Conservation (phyloP, 2,888 invertebrate species). For the Sipha maydis region DNA sequence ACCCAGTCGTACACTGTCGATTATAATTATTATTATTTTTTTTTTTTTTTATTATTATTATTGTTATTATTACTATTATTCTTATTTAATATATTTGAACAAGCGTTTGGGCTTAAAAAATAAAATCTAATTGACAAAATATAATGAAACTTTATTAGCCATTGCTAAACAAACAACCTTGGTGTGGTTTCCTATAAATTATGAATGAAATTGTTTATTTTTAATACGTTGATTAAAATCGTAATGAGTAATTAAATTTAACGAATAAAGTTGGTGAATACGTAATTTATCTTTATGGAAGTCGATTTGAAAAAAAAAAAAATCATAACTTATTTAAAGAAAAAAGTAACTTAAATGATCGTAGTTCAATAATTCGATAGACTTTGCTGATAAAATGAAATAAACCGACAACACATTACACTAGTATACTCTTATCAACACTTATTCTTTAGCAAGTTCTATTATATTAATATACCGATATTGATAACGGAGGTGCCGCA, state of each 20-base stretch:
- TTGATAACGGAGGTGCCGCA: background rate
- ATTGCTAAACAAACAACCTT: slow-evolving; percentile 5
- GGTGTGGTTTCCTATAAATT: slow-evolving; percentile 31
- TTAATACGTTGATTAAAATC: slow-evolving; percentile 21
- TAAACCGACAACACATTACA: background rate
- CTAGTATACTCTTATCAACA: background rate
- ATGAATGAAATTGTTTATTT: slow-evolving; percentile 49
- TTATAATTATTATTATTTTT: slow-evolving; percentile 35
- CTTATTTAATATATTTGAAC: slow-evolving; percentile 2
- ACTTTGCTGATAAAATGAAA: background rate
- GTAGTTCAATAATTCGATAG: slow-evolving; percentile 32
- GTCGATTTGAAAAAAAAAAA: background rate
- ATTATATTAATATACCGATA: background rate
- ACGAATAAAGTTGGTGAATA: background rate
- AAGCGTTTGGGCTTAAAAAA: slow-evolving; percentile 3
- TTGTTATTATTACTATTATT: slow-evolving; percentile 9
- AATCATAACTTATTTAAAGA: background rate
- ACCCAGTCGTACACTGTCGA: slow-evolving; percentile 28
- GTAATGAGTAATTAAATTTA: slow-evolving; percentile 30
- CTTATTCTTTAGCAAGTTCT: background rate
- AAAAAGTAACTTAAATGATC: background rate
- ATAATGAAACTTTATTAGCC: slow-evolving; percentile 22
- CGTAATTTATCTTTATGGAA: background rate
- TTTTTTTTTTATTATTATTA: background rate
- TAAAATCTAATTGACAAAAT: background rate